Percentiles rank a stretch among this genome's conserved stretches.
Conservation (phyloP, 1,140 invertebrate genomes). For the Vanessa tameamea region DNA sequence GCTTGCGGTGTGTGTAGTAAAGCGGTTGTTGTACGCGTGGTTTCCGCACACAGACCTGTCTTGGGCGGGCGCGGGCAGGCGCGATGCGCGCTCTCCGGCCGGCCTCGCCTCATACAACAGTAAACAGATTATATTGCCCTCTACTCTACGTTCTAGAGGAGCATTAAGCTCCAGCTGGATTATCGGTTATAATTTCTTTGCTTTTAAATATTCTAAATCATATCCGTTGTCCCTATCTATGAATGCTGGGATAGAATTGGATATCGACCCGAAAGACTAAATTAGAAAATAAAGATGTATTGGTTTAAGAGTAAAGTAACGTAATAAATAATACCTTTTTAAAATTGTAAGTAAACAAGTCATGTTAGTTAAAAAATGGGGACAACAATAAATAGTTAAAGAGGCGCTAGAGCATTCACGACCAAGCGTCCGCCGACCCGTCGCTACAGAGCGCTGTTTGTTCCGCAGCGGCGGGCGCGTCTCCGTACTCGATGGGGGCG, state of each 20-base stretch:
- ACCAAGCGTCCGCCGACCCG: too few relatives aligned
- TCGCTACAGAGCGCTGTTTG: not conserved
- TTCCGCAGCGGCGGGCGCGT: slow-evolving; percentile 86
- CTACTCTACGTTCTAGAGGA: slow-evolving; percentile 6
- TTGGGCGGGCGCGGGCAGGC: slow-evolving; percentile 64
- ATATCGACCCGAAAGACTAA: not conserved
- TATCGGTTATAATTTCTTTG: not conserved
- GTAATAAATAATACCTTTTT: too few relatives aligned
- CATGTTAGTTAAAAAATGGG: too few relatives aligned
- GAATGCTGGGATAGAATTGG: not conserved
- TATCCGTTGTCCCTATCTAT: not conserved
- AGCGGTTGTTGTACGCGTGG: slow-evolving; percentile 25
- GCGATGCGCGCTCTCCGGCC: slow-evolving; percentile 63
- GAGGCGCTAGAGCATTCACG: too few relatives aligned
- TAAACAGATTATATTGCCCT: slow-evolving; percentile 41
- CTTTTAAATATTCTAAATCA: not conserved
- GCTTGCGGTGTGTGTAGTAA: too few relatives aligned
- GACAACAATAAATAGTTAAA: too few relatives aligned
- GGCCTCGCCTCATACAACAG: slow-evolving; percentile 62
- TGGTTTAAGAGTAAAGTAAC: too few relatives aligned
- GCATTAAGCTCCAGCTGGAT: not conserved
- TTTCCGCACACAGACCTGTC: slow-evolving; percentile 68
- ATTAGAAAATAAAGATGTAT: too few relatives aligned
- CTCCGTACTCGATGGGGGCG: slow-evolving; percentile 94
- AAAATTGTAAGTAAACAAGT: too few relatives aligned